Evolutionary conservation across 2,888 invertebrate species (phyloP).

Genomic region (Drosophila rubida): DNA sequence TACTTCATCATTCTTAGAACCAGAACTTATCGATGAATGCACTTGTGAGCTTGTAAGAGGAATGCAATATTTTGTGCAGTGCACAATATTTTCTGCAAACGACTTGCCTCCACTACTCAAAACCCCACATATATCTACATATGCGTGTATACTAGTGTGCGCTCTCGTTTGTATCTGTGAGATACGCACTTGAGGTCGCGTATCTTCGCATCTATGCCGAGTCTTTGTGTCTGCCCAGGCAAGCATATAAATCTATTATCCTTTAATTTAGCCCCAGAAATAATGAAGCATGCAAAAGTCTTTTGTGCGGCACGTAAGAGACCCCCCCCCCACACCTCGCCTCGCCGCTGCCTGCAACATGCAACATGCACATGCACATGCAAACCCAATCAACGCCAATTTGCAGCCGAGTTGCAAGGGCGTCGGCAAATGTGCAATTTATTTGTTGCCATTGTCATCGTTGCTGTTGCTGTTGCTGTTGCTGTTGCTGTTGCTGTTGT

Average conservation of each 20-base stretch:
- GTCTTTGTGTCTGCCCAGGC: slow-evolving; percentile 45
- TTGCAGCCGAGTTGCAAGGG: slow-evolving; percentile 61
- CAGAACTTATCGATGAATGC: no score
- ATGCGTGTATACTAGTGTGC: background rate
- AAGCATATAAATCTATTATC: slow-evolving; percentile 75
- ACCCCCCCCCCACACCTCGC: background rate
- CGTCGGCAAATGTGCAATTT: slow-evolving; percentile 68
- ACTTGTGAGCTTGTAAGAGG: no score
- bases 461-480: slow-evolving; percentile 2
- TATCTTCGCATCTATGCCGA: slow-evolving; percentile 8
- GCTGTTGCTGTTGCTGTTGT: background rate
- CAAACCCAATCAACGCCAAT: slow-evolving; percentile 75
- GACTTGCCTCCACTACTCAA: no score
- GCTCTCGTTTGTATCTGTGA: slow-evolving; percentile 4
- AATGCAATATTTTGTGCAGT: no score
- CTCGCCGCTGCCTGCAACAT: background rate
- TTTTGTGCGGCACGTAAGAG: slow-evolving; percentile 40
- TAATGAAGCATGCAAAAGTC: slow-evolving; percentile 72
- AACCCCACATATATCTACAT: background rate
- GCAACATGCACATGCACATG: slow-evolving; percentile 41
- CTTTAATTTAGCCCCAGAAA: slow-evolving; percentile 72
- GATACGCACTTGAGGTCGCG: slow-evolving; percentile 7
- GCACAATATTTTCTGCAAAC: no score
- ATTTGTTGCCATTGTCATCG: slow-evolving; percentile 55
- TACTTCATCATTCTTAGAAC: no score